Evolutionary conservation across 1,140 invertebrate genomes (phyloP).

Genomic region (Cecropterus lyciades): DNA sequence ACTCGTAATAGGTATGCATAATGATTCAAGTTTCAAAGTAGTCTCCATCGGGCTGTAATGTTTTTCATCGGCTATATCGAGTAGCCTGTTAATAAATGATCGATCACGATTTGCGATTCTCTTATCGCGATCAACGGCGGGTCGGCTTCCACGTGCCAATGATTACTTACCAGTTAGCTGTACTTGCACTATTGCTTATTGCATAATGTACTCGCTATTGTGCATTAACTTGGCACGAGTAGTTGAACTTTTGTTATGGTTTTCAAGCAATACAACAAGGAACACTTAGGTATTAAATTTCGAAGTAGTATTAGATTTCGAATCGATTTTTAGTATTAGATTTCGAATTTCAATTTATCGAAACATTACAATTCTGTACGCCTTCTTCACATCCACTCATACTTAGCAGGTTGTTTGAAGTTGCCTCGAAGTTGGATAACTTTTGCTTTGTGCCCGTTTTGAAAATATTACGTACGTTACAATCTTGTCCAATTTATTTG

Average conservation of each 20-base stretch:
- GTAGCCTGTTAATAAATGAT: constrained; percentile 53
- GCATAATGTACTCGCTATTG: constrained; percentile 40
- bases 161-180: constrained; percentile 33
- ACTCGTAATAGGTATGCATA: constrained; percentile 13
- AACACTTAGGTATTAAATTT: not conserved
- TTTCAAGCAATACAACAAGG: not conserved
- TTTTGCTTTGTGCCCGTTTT: too few relatives aligned
- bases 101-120: constrained; percentile 54
- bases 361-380: not conserved
- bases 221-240: constrained; percentile 22
- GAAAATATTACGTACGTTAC: too few relatives aligned
- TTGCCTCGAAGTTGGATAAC: too few relatives aligned
- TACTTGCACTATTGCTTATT: constrained; percentile 30
- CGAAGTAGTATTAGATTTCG: too few relatives aligned
- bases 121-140: constrained; percentile 54
- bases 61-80: constrained; percentile 24
- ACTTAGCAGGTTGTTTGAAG: too few relatives aligned
- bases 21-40: constrained; percentile 12
- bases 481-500: too few relatives aligned
- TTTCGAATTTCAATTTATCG: too few relatives aligned
- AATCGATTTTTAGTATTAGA: too few relatives aligned
- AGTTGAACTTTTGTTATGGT: constrained; percentile 15
- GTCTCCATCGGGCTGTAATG: constrained; percentile 17
- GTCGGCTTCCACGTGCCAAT: constrained; percentile 53
- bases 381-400: too few relatives aligned